Evolutionary conservation across 2,797 vertebrate genomes (phyloP).

Genomic region (Stomatorhinus walkeri): DNA sequence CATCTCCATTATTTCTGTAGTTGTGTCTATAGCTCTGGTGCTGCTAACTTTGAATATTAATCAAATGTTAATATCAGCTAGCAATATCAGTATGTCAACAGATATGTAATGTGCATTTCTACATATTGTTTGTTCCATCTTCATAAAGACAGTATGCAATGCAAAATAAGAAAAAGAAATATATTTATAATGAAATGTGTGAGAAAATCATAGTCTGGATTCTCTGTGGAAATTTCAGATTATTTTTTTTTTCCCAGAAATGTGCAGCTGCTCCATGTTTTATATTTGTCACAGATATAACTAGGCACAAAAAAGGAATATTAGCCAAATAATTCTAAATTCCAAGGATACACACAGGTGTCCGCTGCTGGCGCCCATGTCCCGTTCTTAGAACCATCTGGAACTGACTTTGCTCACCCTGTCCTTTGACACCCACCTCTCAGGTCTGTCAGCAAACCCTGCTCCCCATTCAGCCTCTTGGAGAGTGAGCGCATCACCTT

Average conservation of each 20-base stretch:
- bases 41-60: background rate
- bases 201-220: background rate
- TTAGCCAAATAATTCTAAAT: background rate
- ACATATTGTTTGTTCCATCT: background rate
- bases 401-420: background rate
- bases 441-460: slow-evolving; percentile 38
- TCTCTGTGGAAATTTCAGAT: background rate
- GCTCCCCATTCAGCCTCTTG: slow-evolving; percentile 58
- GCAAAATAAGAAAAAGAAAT: background rate
- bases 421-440: slow-evolving; percentile 49
- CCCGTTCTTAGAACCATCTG: background rate
- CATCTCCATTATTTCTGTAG: background rate
- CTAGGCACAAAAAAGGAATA: background rate
- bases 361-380: background rate
- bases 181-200: background rate
- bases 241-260: background rate
- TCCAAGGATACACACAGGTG: background rate
- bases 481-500: slow-evolving; percentile 82
- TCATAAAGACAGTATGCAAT: background rate
- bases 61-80: background rate
- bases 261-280: background rate
- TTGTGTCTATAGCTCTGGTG: background rate
- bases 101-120: background rate
- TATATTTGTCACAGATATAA: background rate
- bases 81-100: background rate